These are phyloP conservation scores for Craniophora ligustri DNA, from an alignment of 2,888 invertebrate species.

Conservation along the genomic window DNA sequence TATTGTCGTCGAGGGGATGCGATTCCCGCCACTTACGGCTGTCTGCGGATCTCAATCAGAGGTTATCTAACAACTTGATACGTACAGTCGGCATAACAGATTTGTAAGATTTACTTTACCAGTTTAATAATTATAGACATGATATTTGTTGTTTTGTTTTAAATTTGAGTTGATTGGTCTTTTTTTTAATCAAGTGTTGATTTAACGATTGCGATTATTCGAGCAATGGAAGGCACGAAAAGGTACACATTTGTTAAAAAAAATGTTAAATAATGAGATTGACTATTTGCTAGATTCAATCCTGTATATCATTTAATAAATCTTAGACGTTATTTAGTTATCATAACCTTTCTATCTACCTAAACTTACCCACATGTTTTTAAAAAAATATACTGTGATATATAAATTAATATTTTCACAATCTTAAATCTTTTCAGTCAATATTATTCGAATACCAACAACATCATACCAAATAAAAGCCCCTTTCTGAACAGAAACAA, in stretches of 20 bases:
- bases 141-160: background rate
- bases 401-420: no score
- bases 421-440: background rate
- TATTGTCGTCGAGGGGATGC: conserved; percentile 49
- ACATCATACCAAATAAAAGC: conserved; percentile 48
- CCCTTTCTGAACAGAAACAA: conserved; percentile 35
- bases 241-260: no score
- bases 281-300: no score
- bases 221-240: no score
- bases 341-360: no score
- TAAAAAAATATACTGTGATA: no score
- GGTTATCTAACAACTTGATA: conserved; percentile 54
- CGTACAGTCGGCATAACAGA: conserved; percentile 47
- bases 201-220: no score
- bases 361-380: no score
- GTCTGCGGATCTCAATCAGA: conserved; percentile 52
- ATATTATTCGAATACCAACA: conserved; percentile 24
- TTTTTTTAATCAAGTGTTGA: background rate
- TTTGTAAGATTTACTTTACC: conserved; percentile 23
- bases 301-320: no score
- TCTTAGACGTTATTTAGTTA: no score
- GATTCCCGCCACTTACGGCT: conserved; percentile 54
- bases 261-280: no score
- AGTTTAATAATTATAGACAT: conserved; percentile 9
- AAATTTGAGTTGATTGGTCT: background rate